A percentile compares a stretch with the other conserved stretches of the same genome.
Evolutionary conservation across 2,113 vertebrate genomes (phyloP).

Genomic region (Nesoenas mayeri): DNA sequence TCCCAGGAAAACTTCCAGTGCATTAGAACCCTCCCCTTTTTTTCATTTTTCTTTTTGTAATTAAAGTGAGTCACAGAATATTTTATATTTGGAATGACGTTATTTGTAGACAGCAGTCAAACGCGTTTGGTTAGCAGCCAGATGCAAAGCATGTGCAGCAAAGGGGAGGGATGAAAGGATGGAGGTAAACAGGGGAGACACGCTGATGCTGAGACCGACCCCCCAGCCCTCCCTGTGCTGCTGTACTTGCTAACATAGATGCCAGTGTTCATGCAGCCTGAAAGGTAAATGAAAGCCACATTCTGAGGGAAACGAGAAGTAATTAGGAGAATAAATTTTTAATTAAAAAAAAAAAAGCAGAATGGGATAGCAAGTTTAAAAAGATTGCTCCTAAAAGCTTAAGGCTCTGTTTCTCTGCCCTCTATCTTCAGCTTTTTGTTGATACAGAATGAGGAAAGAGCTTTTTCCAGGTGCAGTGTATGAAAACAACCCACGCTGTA

Average conservation of each 20-base stretch:
- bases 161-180: conserved; percentile 14
- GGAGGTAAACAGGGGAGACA: conserved; percentile 19
- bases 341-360: not conserved
- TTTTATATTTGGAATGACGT: conserved; percentile 19
- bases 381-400: conserved; percentile 18
- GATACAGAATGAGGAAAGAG: not conserved
- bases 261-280: not conserved
- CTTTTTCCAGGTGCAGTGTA: not conserved
- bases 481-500: not conserved
- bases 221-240: not conserved
- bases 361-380: not conserved
- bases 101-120: conserved; percentile 50
- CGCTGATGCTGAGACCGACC: not conserved
- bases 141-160: conserved; percentile 50
- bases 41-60: not conserved
- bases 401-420: not conserved
- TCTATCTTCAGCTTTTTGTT: not conserved
- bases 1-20: conserved; percentile 16
- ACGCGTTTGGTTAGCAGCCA: conserved; percentile 39
- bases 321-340: conserved; percentile 16
- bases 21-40: not conserved
- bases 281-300: conserved; percentile 6
- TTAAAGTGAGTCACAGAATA: conserved; percentile 8
- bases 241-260: not conserved
- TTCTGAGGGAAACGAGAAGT: not conserved